phyloP scores from a whole-genome alignment of 2,113 vertebrate genomes.

The Ceyx melanurus region DNA sequence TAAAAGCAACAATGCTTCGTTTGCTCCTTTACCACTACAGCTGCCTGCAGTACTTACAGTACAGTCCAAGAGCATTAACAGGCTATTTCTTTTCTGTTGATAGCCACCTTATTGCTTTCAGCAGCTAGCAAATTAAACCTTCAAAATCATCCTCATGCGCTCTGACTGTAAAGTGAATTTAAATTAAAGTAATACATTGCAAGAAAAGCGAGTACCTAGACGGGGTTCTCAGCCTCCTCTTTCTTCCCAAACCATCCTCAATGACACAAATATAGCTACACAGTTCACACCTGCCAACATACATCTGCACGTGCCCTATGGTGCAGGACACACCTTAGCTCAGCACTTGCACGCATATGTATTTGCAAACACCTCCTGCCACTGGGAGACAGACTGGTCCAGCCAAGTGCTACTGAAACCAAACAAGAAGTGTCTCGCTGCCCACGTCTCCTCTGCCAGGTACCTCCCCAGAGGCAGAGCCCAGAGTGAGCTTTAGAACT shows the following conservation, averaged over 20 bases:
- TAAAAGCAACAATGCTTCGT: constrained; percentile 43
- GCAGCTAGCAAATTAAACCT: constrained; percentile 76
- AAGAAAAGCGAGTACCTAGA: constrained; percentile 39
- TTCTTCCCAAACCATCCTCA: constrained; percentile 7
- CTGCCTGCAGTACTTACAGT: constrained; percentile 22
- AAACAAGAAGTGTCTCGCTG: neutral
- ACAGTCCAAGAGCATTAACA: constrained; percentile 49
- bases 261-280: neutral
- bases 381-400: neutral
- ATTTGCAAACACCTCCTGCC: constrained; percentile 50
- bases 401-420: neutral
- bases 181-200: constrained; percentile 77
- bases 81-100: constrained; percentile 62
- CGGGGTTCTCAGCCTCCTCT: constrained; percentile 28
- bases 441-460: neutral
- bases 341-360: neutral
- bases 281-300: constrained; percentile 1
- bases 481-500: neutral
- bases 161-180: constrained; percentile 73
- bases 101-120: constrained; percentile 69
- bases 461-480: neutral
- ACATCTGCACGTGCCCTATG: constrained; percentile 11
- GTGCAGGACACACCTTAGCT: neutral
- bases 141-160: constrained; percentile 75
- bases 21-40: constrained; percentile 5